A percentile compares a stretch with the other conserved stretches of the same genome.
phyloP scores from a whole-genome alignment of 2,888 invertebrate species.

The Drosophila borborema region DNA sequence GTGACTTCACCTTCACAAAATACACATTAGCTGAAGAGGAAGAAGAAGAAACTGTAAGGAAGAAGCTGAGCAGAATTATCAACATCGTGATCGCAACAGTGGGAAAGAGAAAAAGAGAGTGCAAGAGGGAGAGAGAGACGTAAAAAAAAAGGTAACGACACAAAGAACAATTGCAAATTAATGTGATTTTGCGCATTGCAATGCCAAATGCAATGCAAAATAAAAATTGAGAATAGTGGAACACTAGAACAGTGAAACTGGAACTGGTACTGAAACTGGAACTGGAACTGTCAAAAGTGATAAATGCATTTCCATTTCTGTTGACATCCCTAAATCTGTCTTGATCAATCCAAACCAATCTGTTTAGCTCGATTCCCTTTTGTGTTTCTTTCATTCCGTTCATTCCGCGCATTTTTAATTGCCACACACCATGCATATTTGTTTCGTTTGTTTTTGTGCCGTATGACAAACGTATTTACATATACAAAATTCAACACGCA shows the following conservation, averaged over 20 bases:
- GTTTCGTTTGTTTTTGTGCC: constrained; percentile 45
- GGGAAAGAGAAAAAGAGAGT: neutral
- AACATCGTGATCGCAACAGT: constrained; percentile 29
- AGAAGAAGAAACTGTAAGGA: constrained; percentile 6
- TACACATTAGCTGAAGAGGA: constrained; percentile 12
- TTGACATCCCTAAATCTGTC: constrained; percentile 3
- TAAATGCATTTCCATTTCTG: constrained; percentile 4
- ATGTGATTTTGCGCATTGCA: constrained; percentile 19
- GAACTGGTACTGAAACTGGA: constrained; percentile 1
- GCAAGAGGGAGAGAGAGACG: neutral
- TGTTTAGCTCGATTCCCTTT: constrained; percentile 3
- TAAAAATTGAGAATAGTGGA: constrained; percentile 25
- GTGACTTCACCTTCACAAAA: constrained; percentile 51
- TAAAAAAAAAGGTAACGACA: constrained; percentile 35
- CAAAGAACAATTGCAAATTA: constrained; percentile 42
- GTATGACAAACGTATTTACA: constrained; percentile 31
- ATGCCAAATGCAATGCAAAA: constrained; percentile 8
- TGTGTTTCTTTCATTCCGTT: constrained; percentile 3
- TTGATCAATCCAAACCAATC: neutral
- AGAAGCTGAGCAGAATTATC: constrained; percentile 22
- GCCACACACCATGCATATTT: constrained; percentile 17
- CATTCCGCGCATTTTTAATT: constrained; percentile 17
- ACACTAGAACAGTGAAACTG: constrained; percentile 2
- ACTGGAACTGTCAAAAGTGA: constrained; percentile 10
- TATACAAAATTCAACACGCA: constrained; percentile 66